Percentiles rank a stretch among this genome's conserved stretches.
Conservation (phyloP, 1,140 invertebrate genomes). For the Drosophila carrolli region DNA sequence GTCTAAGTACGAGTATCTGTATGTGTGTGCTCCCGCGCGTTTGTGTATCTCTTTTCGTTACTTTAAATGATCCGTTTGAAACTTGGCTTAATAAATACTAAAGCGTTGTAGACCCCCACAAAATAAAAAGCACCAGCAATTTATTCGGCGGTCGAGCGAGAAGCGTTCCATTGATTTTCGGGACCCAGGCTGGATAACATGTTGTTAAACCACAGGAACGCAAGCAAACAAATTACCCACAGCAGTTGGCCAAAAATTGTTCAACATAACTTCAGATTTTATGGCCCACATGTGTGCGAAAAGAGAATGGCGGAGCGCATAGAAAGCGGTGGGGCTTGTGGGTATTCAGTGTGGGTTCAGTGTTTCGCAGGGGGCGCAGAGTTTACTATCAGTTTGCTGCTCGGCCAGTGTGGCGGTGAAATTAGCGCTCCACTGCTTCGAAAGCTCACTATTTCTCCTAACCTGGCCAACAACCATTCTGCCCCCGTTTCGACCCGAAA, state of each 20-base stretch:
- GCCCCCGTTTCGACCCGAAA: not conserved
- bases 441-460: not conserved
- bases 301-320: constrained; percentile 16
- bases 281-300: constrained; percentile 73
- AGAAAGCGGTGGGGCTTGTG: constrained; percentile 8
- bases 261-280: constrained; percentile 80
- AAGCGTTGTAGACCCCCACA: too few species aligned
- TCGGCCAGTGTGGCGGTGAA: constrained; percentile 45
- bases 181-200: constrained; percentile 40
- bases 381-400: constrained; percentile 71
- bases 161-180: constrained; percentile 64
- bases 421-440: constrained; percentile 61
- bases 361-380: constrained; percentile 8
- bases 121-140: constrained; percentile 20
- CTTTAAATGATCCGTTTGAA: constrained; percentile 19
- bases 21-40: not conserved
- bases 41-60: not conserved
- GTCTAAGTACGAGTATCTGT: constrained; percentile 32
- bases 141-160: constrained; percentile 41
- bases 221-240: constrained; percentile 68
- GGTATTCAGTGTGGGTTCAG: constrained; percentile 27
- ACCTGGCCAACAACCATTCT: constrained; percentile 35
- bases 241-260: constrained; percentile 71
- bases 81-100: constrained; percentile 47
- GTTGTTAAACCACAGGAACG: constrained; percentile 52